Percentiles rank a stretch among this genome's conserved stretches.
phyloP scores from a whole-genome alignment of 2,113 vertebrate species.

The Ondatra zibethicus region DNA sequence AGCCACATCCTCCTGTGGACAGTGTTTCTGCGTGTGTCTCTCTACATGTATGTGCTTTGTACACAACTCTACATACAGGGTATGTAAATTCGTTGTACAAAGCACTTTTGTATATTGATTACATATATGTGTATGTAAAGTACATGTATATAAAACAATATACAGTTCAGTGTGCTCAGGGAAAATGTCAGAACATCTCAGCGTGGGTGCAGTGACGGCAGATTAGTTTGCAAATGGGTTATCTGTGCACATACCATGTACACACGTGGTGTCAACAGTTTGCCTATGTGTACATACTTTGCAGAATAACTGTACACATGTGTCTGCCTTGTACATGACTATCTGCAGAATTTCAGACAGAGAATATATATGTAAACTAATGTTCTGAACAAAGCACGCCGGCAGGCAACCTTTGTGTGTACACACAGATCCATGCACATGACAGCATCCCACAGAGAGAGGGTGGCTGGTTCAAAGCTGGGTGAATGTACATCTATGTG shows the following conservation, averaged over 20 bases:
- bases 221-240: not conserved
- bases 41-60: constrained; percentile 64
- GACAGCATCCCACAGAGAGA: not conserved
- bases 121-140: constrained; percentile 13
- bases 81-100: not conserved
- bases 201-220: not conserved
- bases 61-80: not conserved
- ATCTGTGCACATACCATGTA: not conserved
- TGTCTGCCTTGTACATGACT: not conserved
- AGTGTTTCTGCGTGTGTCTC: constrained; percentile 31
- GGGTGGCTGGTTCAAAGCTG: not conserved
- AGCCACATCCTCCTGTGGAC: not conserved
- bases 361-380: not conserved
- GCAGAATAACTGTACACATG: not conserved
- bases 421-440: not conserved
- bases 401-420: not conserved
- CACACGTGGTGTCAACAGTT: not conserved
- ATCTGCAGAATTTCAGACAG: not conserved
- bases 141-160: constrained; percentile 6
- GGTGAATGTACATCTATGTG: not conserved
- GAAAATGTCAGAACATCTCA: not conserved
- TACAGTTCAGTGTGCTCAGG: not conserved
- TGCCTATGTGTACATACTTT: not conserved
- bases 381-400: not conserved
- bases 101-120: constrained; percentile 1